Base-by-base conservation (phyloP, 2,888 invertebrate species). In the Protophormia terraenovae region DNA sequence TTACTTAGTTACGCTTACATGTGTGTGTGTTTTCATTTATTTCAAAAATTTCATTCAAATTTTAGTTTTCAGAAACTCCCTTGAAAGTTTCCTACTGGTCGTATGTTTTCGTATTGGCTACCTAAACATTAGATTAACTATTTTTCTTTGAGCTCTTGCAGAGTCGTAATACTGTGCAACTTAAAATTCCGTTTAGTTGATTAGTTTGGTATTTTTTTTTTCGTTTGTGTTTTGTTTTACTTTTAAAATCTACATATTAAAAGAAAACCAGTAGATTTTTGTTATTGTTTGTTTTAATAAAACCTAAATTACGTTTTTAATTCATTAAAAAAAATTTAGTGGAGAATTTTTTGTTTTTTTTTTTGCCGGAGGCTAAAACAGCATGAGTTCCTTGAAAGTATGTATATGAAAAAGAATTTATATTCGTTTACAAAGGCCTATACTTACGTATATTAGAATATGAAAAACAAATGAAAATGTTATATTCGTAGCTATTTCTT, bases 281-380 rank as follows among this genome's bases (percentile, higher is more conserved):
- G 14, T 73, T 64, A 64, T 50, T 76, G 53, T 76, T n/a, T 76
- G n/a, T 78, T 58, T 8, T 32, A 78, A 19, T 67, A 32, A 73
- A 78, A 67, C 32, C 72, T 55, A 55, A 58, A 71, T 80, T 72
- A 66, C 19, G 50, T 53, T 77, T 76, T 79, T 69, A 83, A 79
- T 84, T 71, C 47, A 75, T 84, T 64, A 16, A 64, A 75, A 81
- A 64, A 58, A 41, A 41, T 62, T 47, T 5, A 6, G 50, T 73
- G 47, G 14, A 50, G 10, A n/a, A n/a, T 22, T 27, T 41, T 35
- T 35, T n/a, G n/a, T 64, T 67, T 29, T 4, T 19, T 32, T 29
- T 35, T 22, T 69, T 29, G 29, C 71, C 67, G 14, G 38, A 58
- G 71, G 50, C 84, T 32, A 71, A 71, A 72, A 32, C 84, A 84